A percentile compares a stretch with the other conserved stretches of the same genome.
phyloP scores from a whole-genome alignment of 2,888 invertebrate genomes.

The Polydesmus complanatus region DNA sequence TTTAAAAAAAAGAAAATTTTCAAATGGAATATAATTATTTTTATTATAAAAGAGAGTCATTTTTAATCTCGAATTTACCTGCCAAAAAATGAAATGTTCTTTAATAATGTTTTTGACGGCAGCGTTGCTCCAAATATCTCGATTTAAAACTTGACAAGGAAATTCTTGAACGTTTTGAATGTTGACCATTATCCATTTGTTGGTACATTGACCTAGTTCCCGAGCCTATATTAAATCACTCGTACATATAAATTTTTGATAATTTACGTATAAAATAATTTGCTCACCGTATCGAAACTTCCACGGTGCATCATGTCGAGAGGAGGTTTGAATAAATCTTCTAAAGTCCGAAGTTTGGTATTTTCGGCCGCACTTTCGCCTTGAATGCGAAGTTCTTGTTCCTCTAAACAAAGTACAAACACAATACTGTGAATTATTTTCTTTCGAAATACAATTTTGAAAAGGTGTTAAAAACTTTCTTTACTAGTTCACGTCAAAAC shows the following conservation, averaged over 20 bases:
- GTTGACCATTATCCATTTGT: conserved; percentile 55
- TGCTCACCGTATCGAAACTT: conserved; percentile 39
- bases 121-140: conserved; percentile 53
- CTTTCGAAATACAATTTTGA: no score
- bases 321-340: conserved; percentile 54
- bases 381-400: conserved; percentile 21
- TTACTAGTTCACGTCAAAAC: no score
- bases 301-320: conserved; percentile 49
- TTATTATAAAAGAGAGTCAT: no score
- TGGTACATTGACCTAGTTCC: conserved; percentile 40
- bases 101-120: conserved; percentile 45
- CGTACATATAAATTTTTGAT: background rate
- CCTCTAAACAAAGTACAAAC: conserved; percentile 21
- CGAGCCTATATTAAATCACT: conserved; percentile 34
- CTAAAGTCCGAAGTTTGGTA: conserved; percentile 41
- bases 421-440: no score
- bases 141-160: conserved; percentile 51
- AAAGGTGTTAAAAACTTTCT: no score
- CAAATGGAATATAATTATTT: no score
- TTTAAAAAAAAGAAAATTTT: conserved; percentile 21
- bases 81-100: conserved; percentile 53
- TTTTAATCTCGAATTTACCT: no score
- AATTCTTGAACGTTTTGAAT: conserved; percentile 54
- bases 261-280: background rate
- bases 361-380: conserved; percentile 15